phyloP scores from a whole-genome alignment of 1,140 invertebrate genomes.

The Lepeophtheirus salmonis region DNA sequence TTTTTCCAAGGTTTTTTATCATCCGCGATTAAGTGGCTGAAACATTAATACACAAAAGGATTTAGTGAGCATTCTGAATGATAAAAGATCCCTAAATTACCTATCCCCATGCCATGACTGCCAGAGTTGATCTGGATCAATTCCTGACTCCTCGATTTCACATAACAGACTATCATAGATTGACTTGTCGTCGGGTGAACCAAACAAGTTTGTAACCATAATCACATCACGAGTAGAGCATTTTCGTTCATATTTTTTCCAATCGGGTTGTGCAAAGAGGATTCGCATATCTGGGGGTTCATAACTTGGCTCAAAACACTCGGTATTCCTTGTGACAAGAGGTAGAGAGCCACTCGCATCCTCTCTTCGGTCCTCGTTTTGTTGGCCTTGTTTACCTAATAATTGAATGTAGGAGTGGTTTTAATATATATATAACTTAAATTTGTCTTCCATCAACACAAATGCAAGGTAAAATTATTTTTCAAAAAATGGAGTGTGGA shows the following conservation, averaged over 20 bases:
- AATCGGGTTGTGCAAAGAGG: neutral
- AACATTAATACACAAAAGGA: too few species aligned
- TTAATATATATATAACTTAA: neutral
- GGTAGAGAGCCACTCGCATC: neutral
- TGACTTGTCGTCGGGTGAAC: neutral
- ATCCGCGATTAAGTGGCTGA: conserved; percentile 15
- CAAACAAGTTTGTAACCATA: conserved; percentile 10
- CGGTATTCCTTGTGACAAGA: conserved; percentile 6
- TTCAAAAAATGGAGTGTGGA: neutral
- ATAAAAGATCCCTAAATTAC: too few species aligned
- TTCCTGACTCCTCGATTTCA: conserved; percentile 5
- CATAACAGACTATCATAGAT: conserved; percentile 1
- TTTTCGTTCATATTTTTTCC: conserved; percentile 10
- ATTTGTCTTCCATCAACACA: neutral
- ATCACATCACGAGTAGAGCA: conserved; percentile 2
- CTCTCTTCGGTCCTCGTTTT: neutral
- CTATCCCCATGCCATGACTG: conserved; percentile 13
- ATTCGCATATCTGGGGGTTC: conserved; percentile 10
- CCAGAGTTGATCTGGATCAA: conserved; percentile 1
- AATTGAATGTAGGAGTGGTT: neutral
- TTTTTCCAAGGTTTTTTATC: conserved; percentile 6
- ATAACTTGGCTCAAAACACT: conserved; percentile 5
- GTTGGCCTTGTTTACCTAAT: neutral
- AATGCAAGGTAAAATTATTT: too few species aligned
- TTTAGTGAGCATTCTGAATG: too few species aligned